Evolutionary conservation across 2,113 vertebrate species (phyloP).

Genomic region (Indicator maculatus): DNA sequence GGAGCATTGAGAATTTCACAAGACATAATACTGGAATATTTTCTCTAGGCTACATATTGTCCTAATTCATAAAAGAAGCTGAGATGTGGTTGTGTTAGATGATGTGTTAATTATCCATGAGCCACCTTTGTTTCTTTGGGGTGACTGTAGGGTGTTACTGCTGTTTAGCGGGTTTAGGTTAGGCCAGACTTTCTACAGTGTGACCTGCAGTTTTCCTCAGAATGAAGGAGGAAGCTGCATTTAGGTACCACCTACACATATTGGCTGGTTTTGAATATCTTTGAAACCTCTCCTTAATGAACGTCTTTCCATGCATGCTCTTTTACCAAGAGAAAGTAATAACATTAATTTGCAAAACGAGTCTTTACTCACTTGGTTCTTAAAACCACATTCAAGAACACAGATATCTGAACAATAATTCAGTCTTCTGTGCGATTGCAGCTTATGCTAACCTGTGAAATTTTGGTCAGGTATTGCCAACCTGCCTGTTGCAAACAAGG

Average conservation of each 20-base stretch:
- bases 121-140: background rate
- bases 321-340: background rate
- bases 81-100: accelerated
- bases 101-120: background rate
- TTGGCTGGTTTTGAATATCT: background rate
- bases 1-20: background rate
- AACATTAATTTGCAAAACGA: background rate
- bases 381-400: background rate
- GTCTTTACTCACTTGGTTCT: background rate
- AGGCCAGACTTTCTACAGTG: background rate
- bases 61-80: background rate
- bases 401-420: background rate
- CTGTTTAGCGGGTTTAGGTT: background rate
- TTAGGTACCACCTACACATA: background rate
- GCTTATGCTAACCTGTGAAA: background rate
- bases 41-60: background rate
- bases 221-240: background rate
- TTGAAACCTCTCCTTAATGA: background rate
- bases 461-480: background rate
- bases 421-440: background rate
- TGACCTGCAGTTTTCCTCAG: background rate
- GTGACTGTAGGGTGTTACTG: background rate
- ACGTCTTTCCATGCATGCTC: background rate
- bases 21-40: background rate
- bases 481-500: background rate